These are phyloP conservation scores for Copsychus sechellarum DNA, from an alignment of 2,113 vertebrate genomes.

Conservation along the genomic window DNA sequence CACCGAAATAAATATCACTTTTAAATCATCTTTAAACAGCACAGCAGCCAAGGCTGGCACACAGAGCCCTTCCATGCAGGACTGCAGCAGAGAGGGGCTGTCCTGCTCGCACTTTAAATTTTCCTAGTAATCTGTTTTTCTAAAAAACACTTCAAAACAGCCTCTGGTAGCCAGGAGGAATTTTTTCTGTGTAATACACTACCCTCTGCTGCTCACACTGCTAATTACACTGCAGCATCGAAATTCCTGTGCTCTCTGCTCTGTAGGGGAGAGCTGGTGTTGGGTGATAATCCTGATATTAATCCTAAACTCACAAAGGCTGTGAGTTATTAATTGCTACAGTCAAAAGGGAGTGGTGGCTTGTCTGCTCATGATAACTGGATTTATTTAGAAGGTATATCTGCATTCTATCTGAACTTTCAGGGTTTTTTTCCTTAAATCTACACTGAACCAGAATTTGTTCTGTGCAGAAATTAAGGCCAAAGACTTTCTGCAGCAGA, in stretches of 20 bases:
- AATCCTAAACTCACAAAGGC: not conserved
- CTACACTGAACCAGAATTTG: not conserved
- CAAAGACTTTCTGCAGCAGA: not conserved
- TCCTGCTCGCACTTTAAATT: not conserved
- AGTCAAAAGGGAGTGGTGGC: not conserved
- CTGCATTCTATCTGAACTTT: not conserved
- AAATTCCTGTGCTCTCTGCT: not conserved
- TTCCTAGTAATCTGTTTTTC: not conserved
- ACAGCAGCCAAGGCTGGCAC: not conserved
- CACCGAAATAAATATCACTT: not conserved
- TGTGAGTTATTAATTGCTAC: not conserved
- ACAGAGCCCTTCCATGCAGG: not conserved
- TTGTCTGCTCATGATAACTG: not conserved
- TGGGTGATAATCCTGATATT: not conserved
- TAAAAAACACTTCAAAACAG: not conserved
- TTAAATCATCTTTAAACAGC: not conserved
- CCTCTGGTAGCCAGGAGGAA: not conserved
- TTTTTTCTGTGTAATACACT: not conserved
- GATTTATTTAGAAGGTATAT: not conserved
- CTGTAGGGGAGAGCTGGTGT: not conserved
- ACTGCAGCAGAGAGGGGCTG: not conserved
- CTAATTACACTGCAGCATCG: not conserved
- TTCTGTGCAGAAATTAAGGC: not conserved
- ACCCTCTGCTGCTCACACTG: conserved; percentile 53
- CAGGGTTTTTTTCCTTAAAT: not conserved